phyloP scores from a whole-genome alignment of 1,140 invertebrate species.

The Drosophila pseudoobscura region DNA sequence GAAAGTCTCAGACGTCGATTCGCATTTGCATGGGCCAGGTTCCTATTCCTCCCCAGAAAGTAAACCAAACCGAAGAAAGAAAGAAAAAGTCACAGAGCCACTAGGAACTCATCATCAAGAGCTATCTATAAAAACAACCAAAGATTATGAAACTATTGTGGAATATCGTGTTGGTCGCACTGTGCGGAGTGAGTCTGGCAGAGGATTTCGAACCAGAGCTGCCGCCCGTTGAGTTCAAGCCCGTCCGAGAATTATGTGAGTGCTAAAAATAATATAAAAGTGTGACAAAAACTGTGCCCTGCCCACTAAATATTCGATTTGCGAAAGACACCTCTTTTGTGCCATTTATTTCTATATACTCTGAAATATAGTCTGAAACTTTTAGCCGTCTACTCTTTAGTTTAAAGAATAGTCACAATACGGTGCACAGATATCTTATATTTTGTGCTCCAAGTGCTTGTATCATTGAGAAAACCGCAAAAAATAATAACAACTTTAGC shows the following conservation, averaged over 20 bases:
- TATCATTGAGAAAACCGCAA: too few relatives aligned
- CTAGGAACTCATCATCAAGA: too few relatives aligned
- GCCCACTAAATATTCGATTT: not conserved
- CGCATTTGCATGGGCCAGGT: constrained; percentile 60
- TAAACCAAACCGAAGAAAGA: not conserved
- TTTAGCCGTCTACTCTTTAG: too few relatives aligned
- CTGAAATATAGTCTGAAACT: not conserved
- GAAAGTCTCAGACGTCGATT: constrained; percentile 57
- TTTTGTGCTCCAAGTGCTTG: too few relatives aligned
- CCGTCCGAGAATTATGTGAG: constrained; percentile 63
- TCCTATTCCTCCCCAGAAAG: not conserved
- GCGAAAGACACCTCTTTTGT: too few relatives aligned
- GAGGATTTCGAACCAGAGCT: constrained; percentile 39
- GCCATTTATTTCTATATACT: too few relatives aligned
- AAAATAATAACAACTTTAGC: too few relatives aligned
- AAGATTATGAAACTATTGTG: constrained; percentile 40
- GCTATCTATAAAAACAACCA: not conserved
- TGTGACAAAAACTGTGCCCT: not conserved
- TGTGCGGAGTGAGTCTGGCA: constrained; percentile 22
- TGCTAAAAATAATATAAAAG: constrained; percentile 7
- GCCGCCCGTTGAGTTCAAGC: constrained; percentile 50
- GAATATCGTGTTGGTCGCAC: constrained; percentile 29
- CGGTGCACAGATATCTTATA: too few relatives aligned
- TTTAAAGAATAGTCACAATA: too few relatives aligned
- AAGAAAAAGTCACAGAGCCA: constrained; percentile 9